Conservation (phyloP, 1,140 invertebrate species). For the Lutraria rhynchaena region DNA sequence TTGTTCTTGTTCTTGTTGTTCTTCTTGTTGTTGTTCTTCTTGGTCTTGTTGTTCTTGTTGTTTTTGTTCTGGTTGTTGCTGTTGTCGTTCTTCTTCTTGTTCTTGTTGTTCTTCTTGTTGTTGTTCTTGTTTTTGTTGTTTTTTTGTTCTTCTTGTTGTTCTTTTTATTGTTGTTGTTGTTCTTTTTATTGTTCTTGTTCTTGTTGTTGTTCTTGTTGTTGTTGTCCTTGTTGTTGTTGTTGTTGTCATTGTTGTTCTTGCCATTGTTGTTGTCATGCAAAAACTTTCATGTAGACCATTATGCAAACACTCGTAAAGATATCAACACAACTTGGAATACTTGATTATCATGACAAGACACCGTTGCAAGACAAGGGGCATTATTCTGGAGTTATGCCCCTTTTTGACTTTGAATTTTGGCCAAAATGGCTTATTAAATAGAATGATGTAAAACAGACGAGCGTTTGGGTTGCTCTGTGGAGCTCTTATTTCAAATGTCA, state of each 20-base stretch:
- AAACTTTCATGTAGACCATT: too few relatives aligned
- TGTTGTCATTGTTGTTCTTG: slow-evolving; percentile 10
- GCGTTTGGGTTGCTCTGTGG: too few relatives aligned
- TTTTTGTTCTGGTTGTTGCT: slow-evolving; percentile 24
- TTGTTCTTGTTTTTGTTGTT: slow-evolving; percentile 22
- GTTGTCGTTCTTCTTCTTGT: slow-evolving; percentile 29
- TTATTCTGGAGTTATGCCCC: too few relatives aligned
- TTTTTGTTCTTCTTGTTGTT: slow-evolving; percentile 23
- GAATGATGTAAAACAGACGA: too few relatives aligned
- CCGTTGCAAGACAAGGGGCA: too few relatives aligned
- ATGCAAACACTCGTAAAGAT: too few relatives aligned
- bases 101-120: slow-evolving; percentile 23
- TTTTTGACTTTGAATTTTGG: too few relatives aligned
- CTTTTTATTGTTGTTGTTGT: slow-evolving; percentile 21
- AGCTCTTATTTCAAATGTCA: too few relatives aligned
- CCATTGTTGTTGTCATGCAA: too few relatives aligned
- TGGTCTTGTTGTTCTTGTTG: slow-evolving; percentile 31
- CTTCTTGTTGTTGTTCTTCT: slow-evolving; percentile 34
- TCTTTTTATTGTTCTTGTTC: slow-evolving; percentile 14
- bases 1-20: slow-evolving; percentile 30
- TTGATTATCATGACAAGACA: too few relatives aligned
- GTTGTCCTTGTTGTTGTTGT: slow-evolving; percentile 3
- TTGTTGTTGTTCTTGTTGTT: slow-evolving; percentile 18
- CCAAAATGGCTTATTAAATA: too few relatives aligned
- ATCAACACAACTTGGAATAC: too few relatives aligned